Percentiles rank a stretch among this genome's conserved stretches.
phyloP scores from a whole-genome alignment of 2,797 vertebrate species.

The Calcarius lapponicus region DNA sequence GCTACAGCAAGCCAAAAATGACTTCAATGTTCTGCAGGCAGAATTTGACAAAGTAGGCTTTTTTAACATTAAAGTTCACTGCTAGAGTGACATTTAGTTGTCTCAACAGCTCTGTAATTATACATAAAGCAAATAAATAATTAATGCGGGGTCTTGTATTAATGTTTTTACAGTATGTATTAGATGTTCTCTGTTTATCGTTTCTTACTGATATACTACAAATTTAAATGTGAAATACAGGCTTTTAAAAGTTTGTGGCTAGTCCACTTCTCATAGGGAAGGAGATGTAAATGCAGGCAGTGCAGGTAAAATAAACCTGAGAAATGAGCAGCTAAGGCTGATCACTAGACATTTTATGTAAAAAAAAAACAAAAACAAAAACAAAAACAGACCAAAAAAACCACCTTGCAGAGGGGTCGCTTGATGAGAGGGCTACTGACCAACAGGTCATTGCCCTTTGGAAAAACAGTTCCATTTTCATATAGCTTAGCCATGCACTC shows the following conservation, averaged over 20 bases:
- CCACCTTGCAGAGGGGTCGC: rapidly evolving
- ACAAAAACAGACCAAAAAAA: not conserved
- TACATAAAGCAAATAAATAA: not conserved
- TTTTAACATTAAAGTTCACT: not conserved
- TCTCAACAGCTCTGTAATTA: not conserved
- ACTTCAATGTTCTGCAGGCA: constrained; percentile 77
- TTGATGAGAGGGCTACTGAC: not conserved
- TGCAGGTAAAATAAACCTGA: not conserved
- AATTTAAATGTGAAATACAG: not conserved
- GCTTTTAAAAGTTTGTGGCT: not conserved
- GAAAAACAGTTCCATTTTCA: not conserved
- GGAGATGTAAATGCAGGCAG: not conserved
- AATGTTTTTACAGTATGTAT: not conserved
- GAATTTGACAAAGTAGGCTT: constrained; percentile 86
- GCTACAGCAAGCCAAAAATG: constrained; percentile 86
- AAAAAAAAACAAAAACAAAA: not conserved
- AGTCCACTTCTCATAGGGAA: not conserved
- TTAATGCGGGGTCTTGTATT: rapidly evolving
- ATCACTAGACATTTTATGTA: not conserved
- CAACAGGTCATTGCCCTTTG: rapidly evolving
- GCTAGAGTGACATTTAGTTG: not conserved
- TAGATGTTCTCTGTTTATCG: not conserved
- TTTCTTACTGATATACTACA: not conserved
- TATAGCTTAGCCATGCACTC: not conserved
- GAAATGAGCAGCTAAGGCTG: not conserved